phyloP scores from a whole-genome alignment of 2,797 vertebrate genomes.

The Enteromius viviparus region DNA sequence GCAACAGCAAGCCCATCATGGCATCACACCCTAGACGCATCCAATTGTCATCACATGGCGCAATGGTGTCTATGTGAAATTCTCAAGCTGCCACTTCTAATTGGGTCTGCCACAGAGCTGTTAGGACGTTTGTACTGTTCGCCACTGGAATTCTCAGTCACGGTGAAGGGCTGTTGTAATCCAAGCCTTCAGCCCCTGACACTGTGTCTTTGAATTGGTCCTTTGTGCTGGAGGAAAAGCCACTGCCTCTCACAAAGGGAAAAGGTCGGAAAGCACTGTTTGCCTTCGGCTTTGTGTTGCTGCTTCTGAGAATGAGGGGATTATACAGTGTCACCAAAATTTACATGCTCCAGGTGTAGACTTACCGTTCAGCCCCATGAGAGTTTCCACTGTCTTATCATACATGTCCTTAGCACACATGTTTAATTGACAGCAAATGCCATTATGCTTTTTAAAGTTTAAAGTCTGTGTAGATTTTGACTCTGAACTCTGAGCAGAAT shows the following conservation, averaged over 20 bases:
- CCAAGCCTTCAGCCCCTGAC: conserved; percentile 64
- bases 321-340: conserved; percentile 51
- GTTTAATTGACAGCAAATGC: background rate
- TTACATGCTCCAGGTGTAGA: conserved; percentile 55
- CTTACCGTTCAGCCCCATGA: conserved; percentile 16
- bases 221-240: conserved; percentile 69
- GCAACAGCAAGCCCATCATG: background rate
- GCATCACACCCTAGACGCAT: conserved; percentile 20
- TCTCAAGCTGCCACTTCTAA: conserved; percentile 40
- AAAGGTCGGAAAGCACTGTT: conserved; percentile 58
- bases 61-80: conserved; percentile 47
- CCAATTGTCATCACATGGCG: conserved; percentile 30
- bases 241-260: conserved; percentile 47
- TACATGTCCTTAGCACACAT: conserved; percentile 21
- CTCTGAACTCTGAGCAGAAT: too few species aligned
- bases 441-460: conserved; percentile 14
- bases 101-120: conserved; percentile 36
- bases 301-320: conserved; percentile 57
- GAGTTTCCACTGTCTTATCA: background rate
- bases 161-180: conserved; percentile 64
- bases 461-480: background rate
- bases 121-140: conserved; percentile 47
- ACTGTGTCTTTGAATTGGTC: conserved; percentile 65
- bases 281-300: conserved; percentile 60
- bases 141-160: conserved; percentile 65